Conservation (phyloP, 2,888 invertebrate genomes). For the Pyrgus malvae region DNA sequence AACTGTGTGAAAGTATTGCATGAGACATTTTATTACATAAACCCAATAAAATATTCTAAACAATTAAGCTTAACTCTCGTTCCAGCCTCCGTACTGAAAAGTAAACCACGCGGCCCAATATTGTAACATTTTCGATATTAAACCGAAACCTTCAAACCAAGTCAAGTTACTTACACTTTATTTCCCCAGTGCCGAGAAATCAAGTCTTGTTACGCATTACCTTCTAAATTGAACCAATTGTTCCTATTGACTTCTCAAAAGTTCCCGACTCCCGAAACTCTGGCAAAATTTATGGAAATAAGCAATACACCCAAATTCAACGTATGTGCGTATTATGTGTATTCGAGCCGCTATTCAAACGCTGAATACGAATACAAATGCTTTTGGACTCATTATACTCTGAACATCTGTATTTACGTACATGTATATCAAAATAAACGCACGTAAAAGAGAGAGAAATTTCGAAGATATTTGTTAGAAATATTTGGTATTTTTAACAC, state of each 20-base stretch:
- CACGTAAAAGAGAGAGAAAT: background rate
- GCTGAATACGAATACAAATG: constrained; percentile 44
- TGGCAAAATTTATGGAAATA: constrained; percentile 42
- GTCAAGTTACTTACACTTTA: background rate
- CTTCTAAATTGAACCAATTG: constrained; percentile 34
- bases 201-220: constrained; percentile 17
- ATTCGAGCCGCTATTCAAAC: constrained; percentile 42
- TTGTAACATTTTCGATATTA: background rate
- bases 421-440: background rate
- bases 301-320: constrained; percentile 35
- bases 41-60: no score
- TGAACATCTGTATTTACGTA: constrained; percentile 15
- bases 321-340: constrained; percentile 30
- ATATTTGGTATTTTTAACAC: background rate
- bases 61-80: no score
- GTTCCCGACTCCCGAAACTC: constrained; percentile 23
- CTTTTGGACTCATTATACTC: constrained; percentile 47
- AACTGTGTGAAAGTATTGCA: no score
- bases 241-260: constrained; percentile 26
- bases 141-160: background rate
- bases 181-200: constrained; percentile 3
- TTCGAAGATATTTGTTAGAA: background rate
- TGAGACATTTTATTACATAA: no score
- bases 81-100: no score
- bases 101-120: no score